phyloP scores from a whole-genome alignment of 2,888 invertebrate genomes.

The Pilophorus perplexus region DNA sequence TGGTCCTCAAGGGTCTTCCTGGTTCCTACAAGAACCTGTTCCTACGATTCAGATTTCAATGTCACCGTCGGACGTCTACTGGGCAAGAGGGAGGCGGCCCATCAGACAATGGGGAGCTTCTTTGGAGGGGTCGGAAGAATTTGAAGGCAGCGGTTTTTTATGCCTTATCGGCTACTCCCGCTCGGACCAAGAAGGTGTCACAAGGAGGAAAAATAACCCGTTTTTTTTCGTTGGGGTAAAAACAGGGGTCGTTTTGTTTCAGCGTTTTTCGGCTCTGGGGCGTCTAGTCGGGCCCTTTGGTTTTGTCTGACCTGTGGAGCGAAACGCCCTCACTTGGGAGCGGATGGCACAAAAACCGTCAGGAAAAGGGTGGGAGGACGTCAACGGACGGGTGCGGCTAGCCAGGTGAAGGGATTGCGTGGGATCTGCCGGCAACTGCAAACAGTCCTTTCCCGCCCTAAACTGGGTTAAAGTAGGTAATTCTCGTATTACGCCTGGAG shows the following conservation, averaged over 20 bases:
- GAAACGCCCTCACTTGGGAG: neutral
- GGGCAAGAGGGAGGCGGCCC: neutral
- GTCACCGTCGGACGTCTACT: slow-evolving; percentile 7
- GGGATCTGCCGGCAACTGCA: neutral
- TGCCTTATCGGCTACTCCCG: too few species aligned
- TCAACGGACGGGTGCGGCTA: neutral
- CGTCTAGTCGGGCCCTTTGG: neutral
- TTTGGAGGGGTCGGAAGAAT: neutral
- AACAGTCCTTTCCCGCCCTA: too few species aligned
- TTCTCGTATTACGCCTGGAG: too few species aligned
- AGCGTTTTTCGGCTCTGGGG: neutral
- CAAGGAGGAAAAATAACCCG: too few species aligned
- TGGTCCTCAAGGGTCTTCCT: too few species aligned
- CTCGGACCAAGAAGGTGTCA: too few species aligned
- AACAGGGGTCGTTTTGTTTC: too few species aligned
- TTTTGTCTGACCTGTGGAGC: slow-evolving; percentile 8
- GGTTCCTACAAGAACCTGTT: neutral
- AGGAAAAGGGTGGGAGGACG: neutral
- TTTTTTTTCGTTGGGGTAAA: too few species aligned
- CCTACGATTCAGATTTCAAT: slow-evolving; percentile 9
- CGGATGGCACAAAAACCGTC: neutral
- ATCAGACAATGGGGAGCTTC: slow-evolving; percentile 11
- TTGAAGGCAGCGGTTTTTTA: neutral
- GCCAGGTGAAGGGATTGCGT: too few species aligned
- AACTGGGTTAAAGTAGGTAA: too few species aligned